These are phyloP conservation scores for Drosophila aff. DNA, from an alignment of 1,140 invertebrate genomes.

Conservation along the genomic window DNA sequence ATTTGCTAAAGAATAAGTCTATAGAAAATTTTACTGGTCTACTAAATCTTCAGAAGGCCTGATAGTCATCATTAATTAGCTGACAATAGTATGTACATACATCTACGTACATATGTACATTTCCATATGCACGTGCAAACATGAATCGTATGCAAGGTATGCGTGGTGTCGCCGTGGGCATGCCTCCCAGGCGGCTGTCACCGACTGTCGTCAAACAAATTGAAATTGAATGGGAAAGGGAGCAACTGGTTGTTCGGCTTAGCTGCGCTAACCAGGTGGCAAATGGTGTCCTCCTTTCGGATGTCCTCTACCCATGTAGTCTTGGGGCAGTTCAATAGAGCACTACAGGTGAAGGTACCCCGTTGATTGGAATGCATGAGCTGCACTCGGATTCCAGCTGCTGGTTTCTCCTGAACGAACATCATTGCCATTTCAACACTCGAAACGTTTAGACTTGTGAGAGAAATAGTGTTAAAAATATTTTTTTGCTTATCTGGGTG, in stretches of 20 bases:
- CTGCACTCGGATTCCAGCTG: conserved; percentile 34
- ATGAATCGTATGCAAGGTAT: not conserved
- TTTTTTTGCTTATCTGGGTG: too few species aligned
- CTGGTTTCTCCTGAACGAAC: not conserved
- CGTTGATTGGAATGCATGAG: conserved; percentile 56
- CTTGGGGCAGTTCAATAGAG: not conserved
- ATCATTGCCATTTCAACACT: not conserved
- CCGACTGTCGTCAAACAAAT: conserved; percentile 38
- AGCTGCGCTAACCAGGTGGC: conserved; percentile 11
- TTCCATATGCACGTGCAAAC: not conserved
- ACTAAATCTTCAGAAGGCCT: not conserved
- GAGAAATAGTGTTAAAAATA: not conserved
- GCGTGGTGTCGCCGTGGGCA: conserved; percentile 11
- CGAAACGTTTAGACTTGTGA: not conserved
- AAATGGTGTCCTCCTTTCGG: not conserved
- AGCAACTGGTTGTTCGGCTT: conserved; percentile 37
- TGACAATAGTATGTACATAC: not conserved
- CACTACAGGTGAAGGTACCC: conserved; percentile 12
- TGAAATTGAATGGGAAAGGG: conserved; percentile 39
- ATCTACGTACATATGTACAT: not conserved
- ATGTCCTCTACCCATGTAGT: not conserved
- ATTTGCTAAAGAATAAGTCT: not conserved
- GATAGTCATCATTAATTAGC: not conserved
- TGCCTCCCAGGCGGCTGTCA: conserved; percentile 11
- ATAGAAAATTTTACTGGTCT: not conserved